Conservation (phyloP, 1,140 invertebrate genomes). For the Neelides sp. region DNA sequence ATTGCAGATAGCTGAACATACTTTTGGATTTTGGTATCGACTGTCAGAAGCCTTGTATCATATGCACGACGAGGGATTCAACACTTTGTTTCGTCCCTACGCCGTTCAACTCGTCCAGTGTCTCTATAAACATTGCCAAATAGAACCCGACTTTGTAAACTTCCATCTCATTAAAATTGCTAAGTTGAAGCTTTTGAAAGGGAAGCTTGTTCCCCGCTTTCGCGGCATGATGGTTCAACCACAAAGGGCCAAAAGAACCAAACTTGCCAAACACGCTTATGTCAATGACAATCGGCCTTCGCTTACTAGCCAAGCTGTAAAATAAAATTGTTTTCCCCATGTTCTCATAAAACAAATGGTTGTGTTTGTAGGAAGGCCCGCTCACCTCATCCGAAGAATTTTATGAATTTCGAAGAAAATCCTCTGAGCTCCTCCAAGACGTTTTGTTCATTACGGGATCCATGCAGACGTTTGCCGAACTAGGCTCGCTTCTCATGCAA, state of each 20-base stretch:
- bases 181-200: background rate
- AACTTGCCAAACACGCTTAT: no score
- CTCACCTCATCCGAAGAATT: constrained; percentile 76
- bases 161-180: background rate
- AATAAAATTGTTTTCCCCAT: background rate
- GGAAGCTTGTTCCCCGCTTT: background rate
- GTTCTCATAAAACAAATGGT: constrained; percentile 5
- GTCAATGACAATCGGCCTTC: no score
- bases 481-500: constrained; percentile 54
- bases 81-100: constrained; percentile 70
- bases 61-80: constrained; percentile 63
- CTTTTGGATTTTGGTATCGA: constrained; percentile 93
- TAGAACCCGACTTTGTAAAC: constrained; percentile 74
- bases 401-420: constrained; percentile 75
- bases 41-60: constrained; percentile 88
- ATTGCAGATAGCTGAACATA: constrained; percentile 81
- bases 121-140: constrained; percentile 72
- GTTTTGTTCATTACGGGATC: constrained; percentile 95
- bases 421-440: constrained; percentile 88
- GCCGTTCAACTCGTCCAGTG: constrained; percentile 75
- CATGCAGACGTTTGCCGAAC: constrained; percentile 73
- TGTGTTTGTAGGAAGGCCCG: constrained; percentile 55
- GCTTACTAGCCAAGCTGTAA: no score
- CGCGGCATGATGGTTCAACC: no score
- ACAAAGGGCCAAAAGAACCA: no score